Percentiles rank a stretch among this genome's conserved stretches.
These are phyloP conservation scores for Melanotaenia parkinsoni DNA, from an alignment of 2,797 vertebrate genomes.

Conservation along the genomic window DNA sequence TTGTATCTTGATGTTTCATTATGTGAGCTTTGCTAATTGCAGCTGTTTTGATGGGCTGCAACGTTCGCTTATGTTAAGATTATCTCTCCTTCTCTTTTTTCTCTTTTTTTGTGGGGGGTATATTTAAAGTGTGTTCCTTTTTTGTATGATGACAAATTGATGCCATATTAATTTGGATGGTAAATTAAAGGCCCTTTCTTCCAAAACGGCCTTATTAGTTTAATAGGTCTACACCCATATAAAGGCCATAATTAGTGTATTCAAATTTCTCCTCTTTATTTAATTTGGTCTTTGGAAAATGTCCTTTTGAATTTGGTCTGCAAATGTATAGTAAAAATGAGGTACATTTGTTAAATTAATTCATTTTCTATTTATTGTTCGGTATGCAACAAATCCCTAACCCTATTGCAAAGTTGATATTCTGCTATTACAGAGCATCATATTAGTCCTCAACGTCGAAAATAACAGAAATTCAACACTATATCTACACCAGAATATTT, in stretches of 20 bases:
- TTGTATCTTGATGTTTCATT: slow-evolving; percentile 36
- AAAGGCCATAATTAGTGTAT: slow-evolving; percentile 72
- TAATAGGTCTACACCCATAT: slow-evolving; percentile 68
- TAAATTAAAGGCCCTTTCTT: slow-evolving; percentile 52
- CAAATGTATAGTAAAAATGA: slow-evolving; percentile 17
- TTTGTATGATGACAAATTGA: slow-evolving; percentile 37
- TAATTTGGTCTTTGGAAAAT: slow-evolving; percentile 43
- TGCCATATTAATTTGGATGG: slow-evolving; percentile 51
- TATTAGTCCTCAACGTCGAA: slow-evolving; percentile 75
- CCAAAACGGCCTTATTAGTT: slow-evolving; percentile 64
- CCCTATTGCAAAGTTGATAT: slow-evolving; percentile 73
- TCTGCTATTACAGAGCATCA: slow-evolving; percentile 71
- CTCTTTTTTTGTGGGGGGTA: slow-evolving; percentile 16
- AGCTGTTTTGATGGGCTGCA: slow-evolving; percentile 66
- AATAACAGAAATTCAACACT: slow-evolving; percentile 69
- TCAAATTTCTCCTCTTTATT: slow-evolving; percentile 53
- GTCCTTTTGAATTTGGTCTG: slow-evolving; percentile 28
- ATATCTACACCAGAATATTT: slow-evolving; percentile 45
- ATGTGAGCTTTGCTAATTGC: slow-evolving; percentile 70
- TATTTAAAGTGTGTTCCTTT: slow-evolving; percentile 12
- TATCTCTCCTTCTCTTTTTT: slow-evolving; percentile 27
- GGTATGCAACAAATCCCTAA: slow-evolving; percentile 68
- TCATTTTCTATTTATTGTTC: slow-evolving; percentile 30
- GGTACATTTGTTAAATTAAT: slow-evolving; percentile 44
- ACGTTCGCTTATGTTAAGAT: slow-evolving; percentile 35